Percentiles rank a stretch among this genome's conserved stretches.
These are phyloP conservation scores for Dryas iulia DNA, from an alignment of 1,140 invertebrate genomes.

Conservation along the genomic window DNA sequence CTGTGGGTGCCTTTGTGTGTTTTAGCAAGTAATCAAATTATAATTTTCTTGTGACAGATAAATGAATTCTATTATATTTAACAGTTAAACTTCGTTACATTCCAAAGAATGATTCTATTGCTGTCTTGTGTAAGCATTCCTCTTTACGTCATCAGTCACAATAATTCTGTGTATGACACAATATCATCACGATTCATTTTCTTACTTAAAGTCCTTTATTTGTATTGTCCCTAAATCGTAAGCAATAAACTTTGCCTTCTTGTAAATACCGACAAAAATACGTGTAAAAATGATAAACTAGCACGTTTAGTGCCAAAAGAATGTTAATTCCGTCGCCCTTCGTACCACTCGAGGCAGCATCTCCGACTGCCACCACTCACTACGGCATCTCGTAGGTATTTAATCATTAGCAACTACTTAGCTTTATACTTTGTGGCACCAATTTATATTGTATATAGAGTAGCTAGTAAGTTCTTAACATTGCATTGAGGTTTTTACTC, in stretches of 20 bases:
- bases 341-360: conserved; percentile 1
- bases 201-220: neutral
- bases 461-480: conserved; percentile 54
- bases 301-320: conserved; percentile 70
- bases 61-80: neutral
- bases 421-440: conserved; percentile 25
- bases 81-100: conserved; percentile 69
- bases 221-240: conserved; percentile 18
- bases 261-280: conserved; percentile 49
- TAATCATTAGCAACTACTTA: conserved; percentile 6
- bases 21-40: conserved; percentile 51
- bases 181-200: neutral
- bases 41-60: conserved; percentile 15
- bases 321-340: neutral
- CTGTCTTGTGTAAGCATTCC: conserved; percentile 61
- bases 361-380: conserved; percentile 15
- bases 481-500: conserved; percentile 65
- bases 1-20: conserved; percentile 60
- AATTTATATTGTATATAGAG: conserved; percentile 56
- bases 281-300: conserved; percentile 35
- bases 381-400: conserved; percentile 19
- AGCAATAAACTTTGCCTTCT: conserved; percentile 67
- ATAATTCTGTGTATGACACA: conserved; percentile 49
- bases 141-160: conserved; percentile 41
- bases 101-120: conserved; percentile 70